Conservation (phyloP, 1,140 invertebrate species). For the Trinorchestia longiramus region DNA sequence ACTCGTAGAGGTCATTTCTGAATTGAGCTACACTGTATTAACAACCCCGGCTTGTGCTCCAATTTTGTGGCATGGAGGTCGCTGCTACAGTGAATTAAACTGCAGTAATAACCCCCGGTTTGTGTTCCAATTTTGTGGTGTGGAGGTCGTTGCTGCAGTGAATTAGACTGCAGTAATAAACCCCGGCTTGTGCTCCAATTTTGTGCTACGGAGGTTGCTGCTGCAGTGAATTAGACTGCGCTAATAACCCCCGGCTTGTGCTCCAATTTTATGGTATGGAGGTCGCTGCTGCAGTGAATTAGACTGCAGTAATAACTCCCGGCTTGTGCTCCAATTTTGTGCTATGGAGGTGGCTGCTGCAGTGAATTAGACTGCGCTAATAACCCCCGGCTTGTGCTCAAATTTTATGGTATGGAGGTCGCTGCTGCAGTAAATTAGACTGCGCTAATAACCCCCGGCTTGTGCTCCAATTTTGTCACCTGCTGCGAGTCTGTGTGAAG, state of each 20-base stretch:
- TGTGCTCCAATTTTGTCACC: constrained; percentile 28
- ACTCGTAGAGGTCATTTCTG: not conserved
- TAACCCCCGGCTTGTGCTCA: too few species aligned
- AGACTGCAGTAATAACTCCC: too few species aligned
- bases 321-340: too few species aligned
- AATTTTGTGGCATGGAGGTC: not conserved
- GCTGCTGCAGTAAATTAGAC: too few species aligned
- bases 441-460: too few species aligned
- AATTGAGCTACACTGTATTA: not conserved
- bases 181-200: not conserved
- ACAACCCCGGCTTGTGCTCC: not conserved
- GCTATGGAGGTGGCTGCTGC: too few species aligned
- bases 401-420: too few species aligned
- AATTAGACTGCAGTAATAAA: not conserved
- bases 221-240: not conserved
- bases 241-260: not conserved
- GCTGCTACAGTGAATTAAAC: not conserved
- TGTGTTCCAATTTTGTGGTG: not conserved
- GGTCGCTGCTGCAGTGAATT: too few species aligned
- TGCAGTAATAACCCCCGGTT: not conserved
- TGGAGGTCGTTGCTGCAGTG: not conserved
- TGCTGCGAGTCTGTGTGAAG: not conserved
- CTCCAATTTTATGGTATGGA: too few species aligned
- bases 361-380: too few species aligned
- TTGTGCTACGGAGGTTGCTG: not conserved